phyloP scores from a whole-genome alignment of 2,113 vertebrate species.

The Syrmaticus mikado region DNA sequence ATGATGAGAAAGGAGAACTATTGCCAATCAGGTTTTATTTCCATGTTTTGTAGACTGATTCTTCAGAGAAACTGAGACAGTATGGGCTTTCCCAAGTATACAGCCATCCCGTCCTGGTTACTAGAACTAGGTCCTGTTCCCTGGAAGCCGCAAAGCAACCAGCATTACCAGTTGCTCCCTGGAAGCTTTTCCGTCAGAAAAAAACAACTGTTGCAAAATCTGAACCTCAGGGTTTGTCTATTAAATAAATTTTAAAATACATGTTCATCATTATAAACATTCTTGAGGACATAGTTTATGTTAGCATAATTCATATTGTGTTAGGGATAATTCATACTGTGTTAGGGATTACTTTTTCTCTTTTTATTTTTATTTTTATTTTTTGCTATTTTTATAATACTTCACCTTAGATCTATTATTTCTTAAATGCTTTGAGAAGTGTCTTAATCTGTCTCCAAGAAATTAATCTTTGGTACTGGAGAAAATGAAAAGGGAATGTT shows the following conservation, averaged over 20 bases:
- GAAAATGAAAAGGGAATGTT: neutral
- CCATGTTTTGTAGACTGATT: conserved; percentile 76
- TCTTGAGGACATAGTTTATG: neutral
- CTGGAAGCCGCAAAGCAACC: conserved; percentile 75
- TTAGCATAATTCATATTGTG: neutral
- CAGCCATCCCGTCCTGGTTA: conserved; percentile 88
- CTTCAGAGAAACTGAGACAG: conserved; percentile 85
- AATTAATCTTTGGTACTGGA: neutral
- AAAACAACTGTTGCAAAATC: conserved; percentile 80
- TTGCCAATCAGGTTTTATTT: neutral
- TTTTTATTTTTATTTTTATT: neutral
- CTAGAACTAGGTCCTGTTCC: conserved; percentile 83
- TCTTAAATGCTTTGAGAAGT: neutral
- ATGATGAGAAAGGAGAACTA: neutral
- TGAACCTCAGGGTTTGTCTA: conserved; percentile 85
- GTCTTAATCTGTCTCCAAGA: neutral
- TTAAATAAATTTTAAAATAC: neutral
- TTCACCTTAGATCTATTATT: neutral
- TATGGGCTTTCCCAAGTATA: conserved; percentile 84
- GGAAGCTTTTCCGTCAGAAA: conserved; percentile 88
- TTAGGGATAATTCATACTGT: neutral
- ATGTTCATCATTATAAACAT: neutral
- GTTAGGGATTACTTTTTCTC: neutral
- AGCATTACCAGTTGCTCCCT: conserved; percentile 74
- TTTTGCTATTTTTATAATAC: neutral